phyloP scores from a whole-genome alignment of 2,113 vertebrate species.

The Toxotes chatareus region DNA sequence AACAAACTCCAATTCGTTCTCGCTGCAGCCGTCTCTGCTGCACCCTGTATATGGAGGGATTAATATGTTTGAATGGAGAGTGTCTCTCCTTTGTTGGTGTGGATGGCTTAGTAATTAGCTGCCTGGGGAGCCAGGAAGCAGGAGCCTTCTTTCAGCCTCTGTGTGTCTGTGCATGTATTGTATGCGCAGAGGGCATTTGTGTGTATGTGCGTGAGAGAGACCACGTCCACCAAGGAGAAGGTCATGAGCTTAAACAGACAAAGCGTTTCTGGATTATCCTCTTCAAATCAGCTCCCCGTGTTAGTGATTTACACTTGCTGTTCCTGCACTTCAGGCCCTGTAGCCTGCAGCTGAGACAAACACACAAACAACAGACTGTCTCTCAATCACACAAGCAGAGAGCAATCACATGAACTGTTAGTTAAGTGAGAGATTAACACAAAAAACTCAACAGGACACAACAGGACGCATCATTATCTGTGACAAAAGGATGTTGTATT shows the following conservation, averaged over 20 bases:
- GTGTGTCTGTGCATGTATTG: slow-evolving; percentile 23
- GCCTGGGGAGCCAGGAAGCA: slow-evolving; percentile 63
- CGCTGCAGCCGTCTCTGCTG: slow-evolving; percentile 38
- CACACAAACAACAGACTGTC: slow-evolving; percentile 18
- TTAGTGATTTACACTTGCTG: slow-evolving; percentile 46
- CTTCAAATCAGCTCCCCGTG: slow-evolving; percentile 36
- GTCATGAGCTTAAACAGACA: slow-evolving; percentile 66
- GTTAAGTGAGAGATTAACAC: neutral
- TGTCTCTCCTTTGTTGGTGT: slow-evolving; percentile 59
- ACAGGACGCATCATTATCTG: slow-evolving; percentile 1
- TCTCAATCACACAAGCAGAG: slow-evolving; percentile 11
- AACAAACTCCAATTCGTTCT: slow-evolving; percentile 22
- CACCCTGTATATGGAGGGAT: slow-evolving; percentile 61
- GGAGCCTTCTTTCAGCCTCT: slow-evolving; percentile 39
- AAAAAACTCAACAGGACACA: neutral
- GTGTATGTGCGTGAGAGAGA: slow-evolving; percentile 22
- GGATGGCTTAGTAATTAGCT: slow-evolving; percentile 66
- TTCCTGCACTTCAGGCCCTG: slow-evolving; percentile 31
- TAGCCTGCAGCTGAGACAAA: slow-evolving; percentile 21
- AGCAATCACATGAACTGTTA: neutral
- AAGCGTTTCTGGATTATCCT: slow-evolving; percentile 63
- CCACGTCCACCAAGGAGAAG: slow-evolving; percentile 51
- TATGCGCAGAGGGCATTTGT: slow-evolving; percentile 26
- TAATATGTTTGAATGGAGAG: slow-evolving; percentile 65
- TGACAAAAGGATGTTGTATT: slow-evolving; percentile 20